Evolutionary conservation across 2,797 vertebrate genomes (phyloP).

Genomic region (Botia kubotai): DNA sequence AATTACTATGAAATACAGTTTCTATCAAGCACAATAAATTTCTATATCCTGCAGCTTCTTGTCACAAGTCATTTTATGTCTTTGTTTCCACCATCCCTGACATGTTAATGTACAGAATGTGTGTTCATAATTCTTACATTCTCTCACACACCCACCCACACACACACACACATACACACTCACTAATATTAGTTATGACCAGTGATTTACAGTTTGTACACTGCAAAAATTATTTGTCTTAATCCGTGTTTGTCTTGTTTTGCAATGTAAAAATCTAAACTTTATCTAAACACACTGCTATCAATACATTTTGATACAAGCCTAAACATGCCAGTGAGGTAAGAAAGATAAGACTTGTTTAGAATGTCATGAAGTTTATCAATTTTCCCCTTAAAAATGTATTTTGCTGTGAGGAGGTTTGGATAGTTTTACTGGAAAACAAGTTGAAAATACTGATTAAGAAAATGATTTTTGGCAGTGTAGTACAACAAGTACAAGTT

Average conservation of each 20-base stretch:
- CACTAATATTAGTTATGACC: slow-evolving; percentile 70
- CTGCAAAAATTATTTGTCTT: not conserved
- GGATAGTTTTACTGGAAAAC: not conserved
- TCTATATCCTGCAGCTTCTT: slow-evolving; percentile 65
- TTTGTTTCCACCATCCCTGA: slow-evolving; percentile 75
- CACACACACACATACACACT: slow-evolving; percentile 42
- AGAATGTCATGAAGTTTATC: not conserved
- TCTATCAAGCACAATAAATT: too few species aligned
- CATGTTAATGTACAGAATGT: slow-evolving; percentile 81
- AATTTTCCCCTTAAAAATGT: not conserved
- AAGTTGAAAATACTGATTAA: slow-evolving; percentile 10
- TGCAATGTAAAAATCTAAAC: not conserved
- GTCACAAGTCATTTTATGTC: slow-evolving; percentile 80
- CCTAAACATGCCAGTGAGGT: not conserved
- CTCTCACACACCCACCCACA: slow-evolving; percentile 58
- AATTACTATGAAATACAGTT: slow-evolving; percentile 60
- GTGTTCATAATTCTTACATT: slow-evolving; percentile 72
- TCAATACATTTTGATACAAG: not conserved
- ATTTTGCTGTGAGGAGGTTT: not conserved
- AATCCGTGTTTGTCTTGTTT: not conserved
- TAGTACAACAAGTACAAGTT: slow-evolving; percentile 59
- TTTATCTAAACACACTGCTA: not conserved
- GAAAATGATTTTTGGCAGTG: slow-evolving; percentile 1
- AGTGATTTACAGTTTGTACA: slow-evolving; percentile 49
- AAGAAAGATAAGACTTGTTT: not conserved